Conservation (phyloP, 1,140 invertebrate species). For the Ceratosolen fusciceps region DNA sequence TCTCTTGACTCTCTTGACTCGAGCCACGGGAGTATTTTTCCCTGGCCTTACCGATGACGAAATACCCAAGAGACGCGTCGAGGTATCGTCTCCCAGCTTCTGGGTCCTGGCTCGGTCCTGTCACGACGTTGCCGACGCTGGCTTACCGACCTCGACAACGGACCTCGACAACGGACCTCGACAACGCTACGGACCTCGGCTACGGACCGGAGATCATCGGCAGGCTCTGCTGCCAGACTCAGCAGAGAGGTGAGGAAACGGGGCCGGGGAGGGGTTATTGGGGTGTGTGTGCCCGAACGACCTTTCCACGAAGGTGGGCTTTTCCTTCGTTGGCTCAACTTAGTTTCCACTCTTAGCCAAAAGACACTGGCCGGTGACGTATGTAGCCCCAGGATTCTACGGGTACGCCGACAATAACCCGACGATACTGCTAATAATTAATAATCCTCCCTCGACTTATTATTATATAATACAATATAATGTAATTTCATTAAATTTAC, state of each 20-base stretch:
- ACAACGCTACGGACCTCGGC: not conserved
- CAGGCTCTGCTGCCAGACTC: not conserved
- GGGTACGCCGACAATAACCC: too few species aligned
- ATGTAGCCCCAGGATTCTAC: too few species aligned
- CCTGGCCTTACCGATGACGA: not conserved
- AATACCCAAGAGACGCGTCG: not conserved
- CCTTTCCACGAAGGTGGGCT: not conserved
- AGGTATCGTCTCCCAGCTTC: not conserved
- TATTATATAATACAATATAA: too few species aligned
- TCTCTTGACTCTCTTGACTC: not conserved
- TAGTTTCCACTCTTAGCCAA: too few species aligned
- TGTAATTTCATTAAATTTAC: too few species aligned
- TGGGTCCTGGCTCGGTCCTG: not conserved
- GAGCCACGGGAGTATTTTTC: not conserved
- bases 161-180: not conserved
- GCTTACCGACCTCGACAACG: conserved; percentile 2
- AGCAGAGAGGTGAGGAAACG: conserved; percentile 51
- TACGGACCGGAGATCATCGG: conserved; percentile 48
- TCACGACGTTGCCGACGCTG: too few species aligned
- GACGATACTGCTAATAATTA: too few species aligned
- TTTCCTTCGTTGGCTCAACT: too few species aligned
- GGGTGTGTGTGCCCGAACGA: conserved; percentile 3
- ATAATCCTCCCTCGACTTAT: too few species aligned
- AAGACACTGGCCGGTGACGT: not conserved
- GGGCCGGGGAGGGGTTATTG: conserved; percentile 39